Conservation (phyloP, 2,113 vertebrate species). For the Puffinus mauretanicus region DNA sequence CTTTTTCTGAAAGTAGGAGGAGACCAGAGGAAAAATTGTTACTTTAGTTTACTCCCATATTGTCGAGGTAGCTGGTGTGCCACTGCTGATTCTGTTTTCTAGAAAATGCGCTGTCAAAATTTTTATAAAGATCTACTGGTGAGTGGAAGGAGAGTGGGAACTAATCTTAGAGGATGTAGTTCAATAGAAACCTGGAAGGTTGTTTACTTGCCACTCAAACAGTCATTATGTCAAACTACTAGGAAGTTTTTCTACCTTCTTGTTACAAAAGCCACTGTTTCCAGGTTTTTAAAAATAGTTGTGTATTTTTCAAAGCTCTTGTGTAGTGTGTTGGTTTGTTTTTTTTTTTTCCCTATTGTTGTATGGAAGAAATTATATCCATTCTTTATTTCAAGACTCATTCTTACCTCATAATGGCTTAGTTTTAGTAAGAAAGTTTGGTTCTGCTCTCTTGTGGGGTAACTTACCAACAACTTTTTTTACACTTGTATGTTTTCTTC, state of each 20-base stretch:
- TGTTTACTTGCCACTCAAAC: background rate
- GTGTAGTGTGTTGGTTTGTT: no score
- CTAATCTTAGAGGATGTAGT: background rate
- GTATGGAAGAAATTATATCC: background rate
- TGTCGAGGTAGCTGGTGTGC: background rate
- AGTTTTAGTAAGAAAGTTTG: background rate
- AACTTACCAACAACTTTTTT: background rate
- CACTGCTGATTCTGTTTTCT: background rate
- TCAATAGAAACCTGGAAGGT: background rate
- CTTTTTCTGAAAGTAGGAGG: background rate
- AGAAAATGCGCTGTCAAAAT: background rate
- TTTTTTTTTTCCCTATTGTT: background rate
- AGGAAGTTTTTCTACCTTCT: background rate
- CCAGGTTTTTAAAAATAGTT: background rate
- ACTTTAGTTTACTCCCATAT: accelerated
- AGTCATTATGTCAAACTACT: background rate
- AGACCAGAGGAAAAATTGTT: background rate
- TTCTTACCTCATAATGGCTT: background rate
- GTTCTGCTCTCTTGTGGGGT: background rate
- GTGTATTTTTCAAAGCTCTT: background rate
- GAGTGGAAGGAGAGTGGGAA: background rate
- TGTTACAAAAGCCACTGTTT: background rate
- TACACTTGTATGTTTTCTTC: background rate
- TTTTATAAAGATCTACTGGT: background rate
- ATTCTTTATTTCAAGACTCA: background rate